A percentile compares a stretch with the other conserved stretches of the same genome.
Conservation (phyloP, 1,140 invertebrate genomes). For the Pemphigus obesinymphae region DNA sequence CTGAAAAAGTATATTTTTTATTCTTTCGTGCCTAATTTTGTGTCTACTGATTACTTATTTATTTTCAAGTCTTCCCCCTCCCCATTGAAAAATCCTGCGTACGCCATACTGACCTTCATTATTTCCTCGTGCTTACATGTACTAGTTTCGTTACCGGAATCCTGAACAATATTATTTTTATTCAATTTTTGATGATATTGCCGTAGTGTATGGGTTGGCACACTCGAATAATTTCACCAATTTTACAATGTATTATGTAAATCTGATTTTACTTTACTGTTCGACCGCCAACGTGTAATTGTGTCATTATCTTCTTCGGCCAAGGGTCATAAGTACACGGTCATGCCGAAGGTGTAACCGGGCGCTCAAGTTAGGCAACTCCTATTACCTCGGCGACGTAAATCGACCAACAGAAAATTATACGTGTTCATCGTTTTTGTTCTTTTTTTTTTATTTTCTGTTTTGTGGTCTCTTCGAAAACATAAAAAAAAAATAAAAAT, state of each 20-base stretch:
- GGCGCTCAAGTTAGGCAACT: slow-evolving; percentile 34
- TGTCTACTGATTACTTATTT: too few species aligned
- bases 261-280: neutral
- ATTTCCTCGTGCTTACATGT: too few species aligned
- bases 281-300: neutral
- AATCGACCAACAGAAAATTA: neutral
- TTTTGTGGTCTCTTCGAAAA: neutral
- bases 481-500: neutral
- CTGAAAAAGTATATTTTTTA: too few species aligned
- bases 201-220: too few species aligned
- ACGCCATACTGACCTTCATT: too few species aligned
- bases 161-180: too few species aligned
- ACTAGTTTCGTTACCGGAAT: too few species aligned
- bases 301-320: neutral
- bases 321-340: slow-evolving; percentile 1
- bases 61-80: too few species aligned
- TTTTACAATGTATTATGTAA: neutral
- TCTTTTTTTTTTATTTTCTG: too few species aligned
- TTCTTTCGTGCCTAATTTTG: too few species aligned
- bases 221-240: neutral
- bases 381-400: neutral
- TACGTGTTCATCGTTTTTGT: neutral
- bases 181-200: too few species aligned
- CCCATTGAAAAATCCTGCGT: too few species aligned
- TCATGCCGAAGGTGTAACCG: slow-evolving; percentile 10